Evolutionary conservation across 2,797 vertebrate species (phyloP).

Genomic region (Ptychadena robeensis): DNA sequence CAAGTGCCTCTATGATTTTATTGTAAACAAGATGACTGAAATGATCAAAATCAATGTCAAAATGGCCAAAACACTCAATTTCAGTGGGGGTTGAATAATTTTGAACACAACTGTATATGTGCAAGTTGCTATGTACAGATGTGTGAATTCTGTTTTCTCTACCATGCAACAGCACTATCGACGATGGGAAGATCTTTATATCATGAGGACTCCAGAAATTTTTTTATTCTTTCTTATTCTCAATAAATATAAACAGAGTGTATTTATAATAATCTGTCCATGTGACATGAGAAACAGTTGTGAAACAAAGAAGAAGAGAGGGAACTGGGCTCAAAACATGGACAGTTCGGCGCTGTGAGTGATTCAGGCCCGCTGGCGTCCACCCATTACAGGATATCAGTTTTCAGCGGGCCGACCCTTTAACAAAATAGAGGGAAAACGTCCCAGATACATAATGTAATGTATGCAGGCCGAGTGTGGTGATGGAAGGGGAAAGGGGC

Average conservation of each 20-base stretch:
- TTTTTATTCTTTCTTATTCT: background rate
- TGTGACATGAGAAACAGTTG: background rate
- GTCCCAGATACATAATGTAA: background rate
- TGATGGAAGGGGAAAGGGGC: constrained; percentile 51
- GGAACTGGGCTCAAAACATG: background rate
- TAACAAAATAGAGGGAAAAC: background rate
- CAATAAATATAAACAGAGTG: background rate
- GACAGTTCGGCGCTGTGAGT: background rate
- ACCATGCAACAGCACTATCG: too few relatives aligned
- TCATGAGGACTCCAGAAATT: too few relatives aligned
- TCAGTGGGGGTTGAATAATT: too few relatives aligned
- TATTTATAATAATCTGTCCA: background rate
- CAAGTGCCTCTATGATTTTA: too few relatives aligned
- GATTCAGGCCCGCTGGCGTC: background rate
- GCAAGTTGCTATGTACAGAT: too few relatives aligned
- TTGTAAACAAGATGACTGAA: too few relatives aligned
- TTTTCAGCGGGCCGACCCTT: background rate
- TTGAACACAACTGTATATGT: too few relatives aligned
- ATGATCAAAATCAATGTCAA: too few relatives aligned
- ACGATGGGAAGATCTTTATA: too few relatives aligned
- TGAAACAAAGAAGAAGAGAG: background rate
- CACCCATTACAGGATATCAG: background rate
- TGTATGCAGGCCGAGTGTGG: constrained; percentile 25
- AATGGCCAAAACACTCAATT: too few relatives aligned
- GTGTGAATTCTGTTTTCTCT: too few relatives aligned